A percentile compares a stretch with the other conserved stretches of the same genome.
These are phyloP conservation scores for Narcine bancroftii DNA, from an alignment of 2,113 vertebrate genomes.

Conservation along the genomic window DNA sequence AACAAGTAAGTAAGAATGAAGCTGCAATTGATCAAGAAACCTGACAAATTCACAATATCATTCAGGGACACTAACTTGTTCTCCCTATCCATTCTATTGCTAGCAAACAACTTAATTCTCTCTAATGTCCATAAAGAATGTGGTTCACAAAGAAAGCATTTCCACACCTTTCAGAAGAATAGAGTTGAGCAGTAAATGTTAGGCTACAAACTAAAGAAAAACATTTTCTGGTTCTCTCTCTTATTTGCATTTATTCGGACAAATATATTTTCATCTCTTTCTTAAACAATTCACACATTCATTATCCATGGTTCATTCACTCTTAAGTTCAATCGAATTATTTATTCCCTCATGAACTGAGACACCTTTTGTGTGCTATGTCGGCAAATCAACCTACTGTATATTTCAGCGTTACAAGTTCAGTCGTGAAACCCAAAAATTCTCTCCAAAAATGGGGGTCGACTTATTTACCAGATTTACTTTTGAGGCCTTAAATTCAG, in stretches of 20 bases:
- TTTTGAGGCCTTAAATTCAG: no score
- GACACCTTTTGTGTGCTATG: no score
- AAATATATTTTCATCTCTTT: background rate
- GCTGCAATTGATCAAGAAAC: background rate
- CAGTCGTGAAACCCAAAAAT: no score
- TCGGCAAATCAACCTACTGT: no score
- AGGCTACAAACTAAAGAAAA: background rate
- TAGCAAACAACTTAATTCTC: background rate
- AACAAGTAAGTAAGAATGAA: background rate
- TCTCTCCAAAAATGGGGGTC: no score
- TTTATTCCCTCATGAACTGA: background rate
- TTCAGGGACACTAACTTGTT: background rate
- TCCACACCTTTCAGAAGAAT: background rate
- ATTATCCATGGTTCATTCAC: background rate
- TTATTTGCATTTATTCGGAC: background rate
- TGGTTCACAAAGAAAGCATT: background rate
- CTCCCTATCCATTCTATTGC: background rate
- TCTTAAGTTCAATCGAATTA: no score
- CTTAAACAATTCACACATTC: background rate
- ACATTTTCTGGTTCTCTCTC: background rate
- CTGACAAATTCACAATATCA: background rate
- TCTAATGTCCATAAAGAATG: background rate
- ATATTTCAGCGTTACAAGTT: no score
- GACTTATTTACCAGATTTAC: no score
- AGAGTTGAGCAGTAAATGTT: background rate